Percentiles rank a stretch among this genome's conserved stretches.
Conservation (phyloP, 2,888 invertebrate species). For the Tethea ocularis region DNA sequence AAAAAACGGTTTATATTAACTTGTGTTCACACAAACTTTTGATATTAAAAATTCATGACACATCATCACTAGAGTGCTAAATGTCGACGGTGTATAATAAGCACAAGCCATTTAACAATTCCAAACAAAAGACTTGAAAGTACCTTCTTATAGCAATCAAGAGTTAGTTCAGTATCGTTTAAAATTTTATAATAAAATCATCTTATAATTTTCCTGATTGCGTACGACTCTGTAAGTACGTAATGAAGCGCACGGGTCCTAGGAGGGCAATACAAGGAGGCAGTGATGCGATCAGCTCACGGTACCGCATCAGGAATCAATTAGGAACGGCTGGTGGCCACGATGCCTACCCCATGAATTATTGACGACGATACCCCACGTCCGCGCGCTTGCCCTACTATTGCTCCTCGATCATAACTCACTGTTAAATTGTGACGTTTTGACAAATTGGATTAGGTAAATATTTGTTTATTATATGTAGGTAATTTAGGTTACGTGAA, state of each 20-base stretch:
- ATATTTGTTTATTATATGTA: slow-evolving; percentile 6
- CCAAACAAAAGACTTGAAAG: too few species aligned
- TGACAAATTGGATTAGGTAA: slow-evolving; percentile 17
- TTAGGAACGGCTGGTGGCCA: slow-evolving; percentile 78
- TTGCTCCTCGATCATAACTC: slow-evolving; percentile 53
- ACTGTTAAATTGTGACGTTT: slow-evolving; percentile 36
- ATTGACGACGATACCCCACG: slow-evolving; percentile 69
- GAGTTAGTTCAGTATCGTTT: slow-evolving; percentile 6
- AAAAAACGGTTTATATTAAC: too few species aligned
- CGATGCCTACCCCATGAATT: slow-evolving; percentile 81
- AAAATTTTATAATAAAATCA: slow-evolving; percentile 41
- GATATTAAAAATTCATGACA: too few species aligned
- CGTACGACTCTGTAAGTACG: slow-evolving; percentile 64
- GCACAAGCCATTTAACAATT: too few species aligned
- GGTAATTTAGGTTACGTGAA: background rate
- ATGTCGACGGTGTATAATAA: too few species aligned
- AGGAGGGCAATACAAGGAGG: slow-evolving; percentile 73
- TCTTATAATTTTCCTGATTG: slow-evolving; percentile 54
- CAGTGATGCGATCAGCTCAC: slow-evolving; percentile 79
- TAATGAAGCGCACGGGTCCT: slow-evolving; percentile 76
- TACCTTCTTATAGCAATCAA: slow-evolving; percentile 7
- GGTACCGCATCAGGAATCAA: slow-evolving; percentile 81
- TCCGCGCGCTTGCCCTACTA: slow-evolving; percentile 52
- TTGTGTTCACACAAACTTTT: too few species aligned
- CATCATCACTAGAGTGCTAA: too few species aligned